Evolutionary conservation across 2,113 vertebrate genomes (phyloP).

Genomic region (Leptobrachium leishanense): DNA sequence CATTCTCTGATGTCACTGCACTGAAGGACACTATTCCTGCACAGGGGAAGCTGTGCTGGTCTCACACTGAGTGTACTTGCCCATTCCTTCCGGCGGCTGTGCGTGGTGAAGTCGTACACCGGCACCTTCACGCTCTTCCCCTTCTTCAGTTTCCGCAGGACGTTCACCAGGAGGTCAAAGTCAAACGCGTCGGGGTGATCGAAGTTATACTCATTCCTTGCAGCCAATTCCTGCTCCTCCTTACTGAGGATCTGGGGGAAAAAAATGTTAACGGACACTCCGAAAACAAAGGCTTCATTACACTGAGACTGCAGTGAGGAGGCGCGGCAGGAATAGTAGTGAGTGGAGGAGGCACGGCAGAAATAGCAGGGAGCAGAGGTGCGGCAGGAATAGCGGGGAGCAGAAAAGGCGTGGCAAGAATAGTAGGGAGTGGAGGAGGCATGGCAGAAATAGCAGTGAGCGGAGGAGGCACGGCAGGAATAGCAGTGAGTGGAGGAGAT

Average conservation of each 20-base stretch:
- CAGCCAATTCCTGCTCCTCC: slow-evolving; percentile 80
- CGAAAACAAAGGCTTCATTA: too few relatives aligned
- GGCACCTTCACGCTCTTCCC: slow-evolving; percentile 89
- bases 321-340: too few relatives aligned
- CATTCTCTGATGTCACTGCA: too few relatives aligned
- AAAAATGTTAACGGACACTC: too few relatives aligned
- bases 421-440: neutral
- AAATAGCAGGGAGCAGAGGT: neutral
- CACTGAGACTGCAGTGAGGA: too few relatives aligned
- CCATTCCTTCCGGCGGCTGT: slow-evolving; percentile 86
- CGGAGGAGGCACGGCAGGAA: too few relatives aligned
- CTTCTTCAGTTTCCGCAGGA: slow-evolving; percentile 86
- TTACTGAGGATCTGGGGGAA: slow-evolving; percentile 74
- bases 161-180: slow-evolving; percentile 81
- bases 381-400: too few relatives aligned
- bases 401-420: neutral
- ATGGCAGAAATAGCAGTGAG: too few relatives aligned
- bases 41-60: too few relatives aligned
- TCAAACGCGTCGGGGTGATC: slow-evolving; percentile 89
- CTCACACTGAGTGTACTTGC: slow-evolving; percentile 54
- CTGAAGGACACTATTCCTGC: too few relatives aligned
- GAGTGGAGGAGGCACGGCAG: neutral
- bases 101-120: slow-evolving; percentile 82
- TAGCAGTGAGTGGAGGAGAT: too few relatives aligned
- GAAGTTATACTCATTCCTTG: slow-evolving; percentile 84